phyloP scores from a whole-genome alignment of 2,888 invertebrate genomes.

The Melanophora roralis region DNA sequence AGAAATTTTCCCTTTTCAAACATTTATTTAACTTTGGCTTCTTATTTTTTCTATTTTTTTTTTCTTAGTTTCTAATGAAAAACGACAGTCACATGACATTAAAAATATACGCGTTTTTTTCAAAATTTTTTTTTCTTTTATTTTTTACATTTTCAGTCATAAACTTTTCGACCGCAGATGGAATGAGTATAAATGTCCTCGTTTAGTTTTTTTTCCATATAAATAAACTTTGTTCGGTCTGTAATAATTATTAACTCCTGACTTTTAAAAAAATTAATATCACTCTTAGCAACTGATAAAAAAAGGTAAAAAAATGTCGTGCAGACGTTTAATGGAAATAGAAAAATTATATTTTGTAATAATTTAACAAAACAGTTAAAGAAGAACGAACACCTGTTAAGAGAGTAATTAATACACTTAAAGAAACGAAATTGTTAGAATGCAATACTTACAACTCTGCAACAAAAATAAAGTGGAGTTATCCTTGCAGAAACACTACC shows the following conservation, averaged over 20 bases:
- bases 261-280: neutral
- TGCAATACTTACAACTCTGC: no score
- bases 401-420: constrained; percentile 13
- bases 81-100: constrained; percentile 62
- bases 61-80: constrained; percentile 63
- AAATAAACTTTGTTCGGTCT: constrained; percentile 46
- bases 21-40: constrained; percentile 52
- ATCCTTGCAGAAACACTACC: no score
- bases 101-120: constrained; percentile 47
- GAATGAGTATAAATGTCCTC: neutral
- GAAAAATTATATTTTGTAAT: constrained; percentile 15
- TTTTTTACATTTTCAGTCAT: constrained; percentile 23
- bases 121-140: neutral
- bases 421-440: constrained; percentile 10
- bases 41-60: neutral
- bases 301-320: constrained; percentile 3
- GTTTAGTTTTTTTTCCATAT: constrained; percentile 7
- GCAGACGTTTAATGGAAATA: constrained; percentile 45
- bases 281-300: neutral
- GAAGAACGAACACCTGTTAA: constrained; percentile 29
- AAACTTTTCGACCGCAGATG: constrained; percentile 56
- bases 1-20: constrained; percentile 53
- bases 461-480: no score
- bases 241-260: constrained; percentile 58
- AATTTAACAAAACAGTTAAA: constrained; percentile 18